Conservation (phyloP, 2,113 vertebrate genomes). For the Podiceps cristatus region DNA sequence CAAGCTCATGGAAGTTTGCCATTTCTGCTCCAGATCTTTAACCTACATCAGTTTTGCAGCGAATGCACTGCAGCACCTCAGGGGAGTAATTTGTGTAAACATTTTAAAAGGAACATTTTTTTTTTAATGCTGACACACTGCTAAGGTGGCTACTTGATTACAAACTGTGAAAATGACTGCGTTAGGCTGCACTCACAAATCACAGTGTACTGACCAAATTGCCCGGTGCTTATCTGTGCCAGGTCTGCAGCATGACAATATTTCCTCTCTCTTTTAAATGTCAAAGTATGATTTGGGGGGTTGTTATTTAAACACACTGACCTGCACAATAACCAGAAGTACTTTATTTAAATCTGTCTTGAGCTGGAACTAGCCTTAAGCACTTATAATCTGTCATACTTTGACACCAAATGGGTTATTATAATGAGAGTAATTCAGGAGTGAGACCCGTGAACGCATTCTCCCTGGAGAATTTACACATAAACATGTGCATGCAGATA, state of each 20-base stretch:
- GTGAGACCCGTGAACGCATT: not conserved
- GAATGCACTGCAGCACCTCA: not conserved
- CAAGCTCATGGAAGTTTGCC: constrained; percentile 1
- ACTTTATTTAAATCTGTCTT: constrained; percentile 64
- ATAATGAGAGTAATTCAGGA: constrained; percentile 62
- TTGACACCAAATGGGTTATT: constrained; percentile 60
- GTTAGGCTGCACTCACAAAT: constrained; percentile 47
- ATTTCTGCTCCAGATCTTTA: constrained; percentile 17
- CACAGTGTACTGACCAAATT: constrained; percentile 53
- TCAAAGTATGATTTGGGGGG: constrained; percentile 51
- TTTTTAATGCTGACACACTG: constrained; percentile 53
- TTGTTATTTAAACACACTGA: constrained; percentile 65
- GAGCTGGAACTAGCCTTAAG: constrained; percentile 47
- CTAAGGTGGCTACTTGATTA: constrained; percentile 51
- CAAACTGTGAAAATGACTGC: constrained; percentile 48
- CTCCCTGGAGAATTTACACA: constrained; percentile 54
- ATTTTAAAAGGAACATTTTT: constrained; percentile 52
- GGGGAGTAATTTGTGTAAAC: constrained; percentile 43
- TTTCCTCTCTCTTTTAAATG: constrained; percentile 62
- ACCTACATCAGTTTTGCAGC: not conserved
- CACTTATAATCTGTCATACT: constrained; percentile 56
- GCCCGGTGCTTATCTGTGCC: constrained; percentile 43
- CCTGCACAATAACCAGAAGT: constrained; percentile 65
- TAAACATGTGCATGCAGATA: constrained; percentile 24
- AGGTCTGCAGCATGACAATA: constrained; percentile 47